Percentiles rank a stretch among this genome's conserved stretches.
These are phyloP conservation scores for Hylyphantes graminicola DNA, from an alignment of 1,140 invertebrate species.

Conservation along the genomic window DNA sequence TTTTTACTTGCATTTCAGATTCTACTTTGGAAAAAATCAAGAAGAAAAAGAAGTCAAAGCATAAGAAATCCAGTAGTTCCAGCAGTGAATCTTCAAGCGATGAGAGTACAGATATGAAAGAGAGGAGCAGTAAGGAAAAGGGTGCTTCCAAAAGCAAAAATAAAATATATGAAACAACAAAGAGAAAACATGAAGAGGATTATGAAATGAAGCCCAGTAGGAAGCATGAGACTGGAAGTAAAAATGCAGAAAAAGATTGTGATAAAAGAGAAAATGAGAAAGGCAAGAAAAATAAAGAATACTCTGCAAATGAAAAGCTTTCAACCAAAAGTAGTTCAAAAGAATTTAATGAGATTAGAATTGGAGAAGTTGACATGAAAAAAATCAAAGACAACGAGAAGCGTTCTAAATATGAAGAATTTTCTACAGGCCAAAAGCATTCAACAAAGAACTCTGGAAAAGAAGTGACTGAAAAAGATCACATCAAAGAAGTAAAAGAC, in stretches of 20 bases:
- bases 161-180: not conserved
- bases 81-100: conserved; percentile 28
- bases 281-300: not conserved
- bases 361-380: not conserved
- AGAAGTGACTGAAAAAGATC: not conserved
- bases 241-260: not conserved
- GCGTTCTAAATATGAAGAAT: not conserved
- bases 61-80: conserved; percentile 27
- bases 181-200: conserved; percentile 16
- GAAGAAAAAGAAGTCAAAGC: conserved; percentile 18
- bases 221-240: not conserved
- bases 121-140: not conserved
- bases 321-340: not conserved
- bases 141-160: not conserved
- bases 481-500: not conserved
- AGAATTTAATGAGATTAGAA: not conserved
- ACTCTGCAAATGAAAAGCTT: not conserved
- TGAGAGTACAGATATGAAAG: not conserved
- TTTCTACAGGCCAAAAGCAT: not conserved
- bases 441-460: conserved; percentile 2
- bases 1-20: conserved; percentile 4
- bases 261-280: not conserved
- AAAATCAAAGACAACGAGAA: not conserved
- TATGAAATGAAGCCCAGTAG: not conserved
- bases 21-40: not conserved